A percentile compares a stretch with the other conserved stretches of the same genome.
phyloP scores from a whole-genome alignment of 53 echinoderm and acorn worm genomes.

The Zoroaster sp. region DNA sequence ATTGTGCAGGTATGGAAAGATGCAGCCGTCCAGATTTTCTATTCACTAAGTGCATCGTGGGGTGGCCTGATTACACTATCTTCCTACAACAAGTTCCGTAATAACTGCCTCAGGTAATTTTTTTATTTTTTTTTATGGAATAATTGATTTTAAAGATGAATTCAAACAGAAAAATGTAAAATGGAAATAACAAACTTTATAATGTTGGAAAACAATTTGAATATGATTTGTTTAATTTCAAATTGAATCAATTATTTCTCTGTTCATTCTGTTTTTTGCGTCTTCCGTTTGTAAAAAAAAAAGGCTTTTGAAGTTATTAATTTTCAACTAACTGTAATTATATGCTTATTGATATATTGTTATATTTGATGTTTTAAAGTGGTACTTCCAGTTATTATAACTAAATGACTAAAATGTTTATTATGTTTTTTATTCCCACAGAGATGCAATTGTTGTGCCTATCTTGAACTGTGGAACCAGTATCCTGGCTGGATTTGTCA shows the following conservation, averaged over 20 bases:
- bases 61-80: conserved; percentile 97
- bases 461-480: conserved; percentile 86
- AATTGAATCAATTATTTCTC: too few relatives aligned
- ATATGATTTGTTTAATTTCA: too few relatives aligned
- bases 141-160: background rate
- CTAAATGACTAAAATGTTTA: background rate
- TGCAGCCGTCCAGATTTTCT: conserved; percentile 99
- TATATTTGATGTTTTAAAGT: too few relatives aligned
- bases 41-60: conserved; percentile 96
- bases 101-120: conserved; percentile 91
- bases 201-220: too few relatives aligned
- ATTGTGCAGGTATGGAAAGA: conserved; percentile 90
- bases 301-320: too few relatives aligned
- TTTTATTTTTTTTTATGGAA: background rate
- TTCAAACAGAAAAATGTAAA: too few relatives aligned
- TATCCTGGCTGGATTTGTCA: conserved; percentile 91
- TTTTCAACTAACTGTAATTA: too few relatives aligned
- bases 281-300: too few relatives aligned
- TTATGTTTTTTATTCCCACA: background rate
- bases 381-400: background rate
- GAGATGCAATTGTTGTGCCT: conserved; percentile 91
- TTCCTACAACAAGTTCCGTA: conserved; percentile 91
- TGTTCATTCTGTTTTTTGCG: too few relatives aligned
- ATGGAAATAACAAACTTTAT: background rate
- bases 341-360: too few relatives aligned